Conservation (phyloP, 2,797 vertebrate species). For the Sebastes reedi region DNA sequence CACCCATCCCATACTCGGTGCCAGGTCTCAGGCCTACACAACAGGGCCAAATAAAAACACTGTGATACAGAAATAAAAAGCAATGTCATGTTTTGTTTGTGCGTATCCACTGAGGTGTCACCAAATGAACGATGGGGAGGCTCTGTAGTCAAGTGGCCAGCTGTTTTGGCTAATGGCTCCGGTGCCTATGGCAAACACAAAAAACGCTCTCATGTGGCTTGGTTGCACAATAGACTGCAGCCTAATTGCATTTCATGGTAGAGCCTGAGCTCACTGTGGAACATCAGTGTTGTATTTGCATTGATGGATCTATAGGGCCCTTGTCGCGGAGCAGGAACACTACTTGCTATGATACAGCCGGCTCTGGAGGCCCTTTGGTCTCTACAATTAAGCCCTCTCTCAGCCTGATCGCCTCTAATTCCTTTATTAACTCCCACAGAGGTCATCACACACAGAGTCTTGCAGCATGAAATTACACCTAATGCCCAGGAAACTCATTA, state of each 20-base stretch:
- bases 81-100: conserved; percentile 42
- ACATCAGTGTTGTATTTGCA: conserved; percentile 59
- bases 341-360: conserved; percentile 69
- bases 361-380: conserved; percentile 67
- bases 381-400: conserved; percentile 70
- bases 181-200: conserved; percentile 40
- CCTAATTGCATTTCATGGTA: conserved; percentile 69
- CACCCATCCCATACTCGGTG: conserved; percentile 97
- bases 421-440: conserved; percentile 81
- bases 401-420: conserved; percentile 67
- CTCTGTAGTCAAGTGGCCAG: conserved; percentile 59
- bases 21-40: conserved; percentile 90
- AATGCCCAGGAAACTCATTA: conserved; percentile 84
- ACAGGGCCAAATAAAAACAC: conserved; percentile 7
- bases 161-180: conserved; percentile 62
- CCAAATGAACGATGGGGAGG: conserved; percentile 35
- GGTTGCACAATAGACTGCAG: conserved; percentile 57
- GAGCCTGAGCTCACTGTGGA: conserved; percentile 36
- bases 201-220: conserved; percentile 58
- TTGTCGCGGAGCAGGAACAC: conserved; percentile 54
- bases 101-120: conserved; percentile 35
- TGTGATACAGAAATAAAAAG: conserved; percentile 17
- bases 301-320: conserved; percentile 69
- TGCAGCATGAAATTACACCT: conserved; percentile 84
- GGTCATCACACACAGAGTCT: conserved; percentile 76